These are phyloP conservation scores for Plodia interpunctella DNA, from an alignment of 1,140 invertebrate species.

Conservation along the genomic window DNA sequence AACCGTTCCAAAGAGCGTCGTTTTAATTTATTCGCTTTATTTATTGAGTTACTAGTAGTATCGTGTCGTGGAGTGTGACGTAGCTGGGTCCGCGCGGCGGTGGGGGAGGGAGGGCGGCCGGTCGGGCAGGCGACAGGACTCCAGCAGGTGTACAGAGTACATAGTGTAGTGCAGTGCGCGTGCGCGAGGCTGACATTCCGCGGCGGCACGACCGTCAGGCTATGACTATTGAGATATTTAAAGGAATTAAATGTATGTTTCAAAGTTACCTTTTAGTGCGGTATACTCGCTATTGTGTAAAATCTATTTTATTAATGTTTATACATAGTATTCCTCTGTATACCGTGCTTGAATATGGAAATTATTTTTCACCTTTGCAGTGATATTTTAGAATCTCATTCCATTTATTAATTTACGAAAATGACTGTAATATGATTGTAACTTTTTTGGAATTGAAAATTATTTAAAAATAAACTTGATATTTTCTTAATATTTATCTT, in stretches of 20 bases:
- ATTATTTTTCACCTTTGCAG: conserved; percentile 13
- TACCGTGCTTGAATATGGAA: conserved; percentile 14
- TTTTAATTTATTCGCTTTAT: conserved; percentile 63
- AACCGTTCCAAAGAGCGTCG: conserved; percentile 66
- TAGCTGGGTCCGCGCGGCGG: too few relatives aligned
- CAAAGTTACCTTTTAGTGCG: conserved; percentile 40
- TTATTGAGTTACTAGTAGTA: conserved; percentile 35
- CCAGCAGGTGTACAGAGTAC: too few relatives aligned
- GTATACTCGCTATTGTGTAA: conserved; percentile 33
- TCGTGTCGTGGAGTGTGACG: conserved; percentile 11
- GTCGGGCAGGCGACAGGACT: conserved; percentile 35
- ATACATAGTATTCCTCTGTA: conserved; percentile 24
- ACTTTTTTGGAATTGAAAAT: conserved; percentile 51
- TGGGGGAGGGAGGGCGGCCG: too few relatives aligned
- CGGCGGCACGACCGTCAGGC: conserved; percentile 24
- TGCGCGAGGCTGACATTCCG: conserved; percentile 18
- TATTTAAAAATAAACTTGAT: conserved; percentile 40
- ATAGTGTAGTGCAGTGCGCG: conserved; percentile 31
- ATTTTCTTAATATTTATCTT: conserved; percentile 52
- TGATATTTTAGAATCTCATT: conserved; percentile 36
- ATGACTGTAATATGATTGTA: conserved; percentile 16
- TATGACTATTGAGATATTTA: conserved; percentile 44
- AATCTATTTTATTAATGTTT: conserved; percentile 47
- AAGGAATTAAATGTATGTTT: conserved; percentile 48
- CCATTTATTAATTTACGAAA: conserved; percentile 25